Percentiles rank a stretch among this genome's conserved stretches.
phyloP scores from a whole-genome alignment of 1,140 invertebrate genomes.

The Belonocnema kinseyi region DNA sequence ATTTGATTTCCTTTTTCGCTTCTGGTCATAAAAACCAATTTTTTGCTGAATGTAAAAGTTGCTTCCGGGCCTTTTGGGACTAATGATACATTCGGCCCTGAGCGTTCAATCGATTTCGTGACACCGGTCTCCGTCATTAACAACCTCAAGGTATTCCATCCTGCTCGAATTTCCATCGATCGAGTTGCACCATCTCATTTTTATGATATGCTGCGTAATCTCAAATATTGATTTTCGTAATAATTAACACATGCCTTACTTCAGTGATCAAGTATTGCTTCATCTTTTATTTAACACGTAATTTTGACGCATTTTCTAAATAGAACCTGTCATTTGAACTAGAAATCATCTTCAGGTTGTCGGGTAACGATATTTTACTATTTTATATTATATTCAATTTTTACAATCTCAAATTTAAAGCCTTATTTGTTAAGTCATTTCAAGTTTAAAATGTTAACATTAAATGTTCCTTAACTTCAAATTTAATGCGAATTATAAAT shows the following conservation, averaged over 20 bases:
- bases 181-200: constrained; percentile 20
- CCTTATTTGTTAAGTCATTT: no score
- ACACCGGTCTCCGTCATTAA: constrained; percentile 14
- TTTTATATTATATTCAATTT: no score
- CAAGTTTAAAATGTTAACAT: no score
- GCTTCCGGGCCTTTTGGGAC: background rate
- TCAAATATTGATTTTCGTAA: constrained; percentile 14
- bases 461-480: no score
- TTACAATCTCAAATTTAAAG: no score
- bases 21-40: background rate
- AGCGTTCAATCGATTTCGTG: constrained; percentile 1
- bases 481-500: no score
- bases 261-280: background rate
- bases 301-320: no score
- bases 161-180: constrained; percentile 16
- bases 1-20: background rate
- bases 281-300: background rate
- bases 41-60: no score
- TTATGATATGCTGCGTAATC: constrained; percentile 18
- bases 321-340: no score
- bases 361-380: no score
- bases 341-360: no score
- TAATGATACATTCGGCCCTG: background rate
- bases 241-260: background rate
- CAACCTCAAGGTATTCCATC: constrained; percentile 23